These are phyloP conservation scores for Pogonophryne albipinna DNA, from an alignment of 2,797 vertebrate species.

Conservation along the genomic window DNA sequence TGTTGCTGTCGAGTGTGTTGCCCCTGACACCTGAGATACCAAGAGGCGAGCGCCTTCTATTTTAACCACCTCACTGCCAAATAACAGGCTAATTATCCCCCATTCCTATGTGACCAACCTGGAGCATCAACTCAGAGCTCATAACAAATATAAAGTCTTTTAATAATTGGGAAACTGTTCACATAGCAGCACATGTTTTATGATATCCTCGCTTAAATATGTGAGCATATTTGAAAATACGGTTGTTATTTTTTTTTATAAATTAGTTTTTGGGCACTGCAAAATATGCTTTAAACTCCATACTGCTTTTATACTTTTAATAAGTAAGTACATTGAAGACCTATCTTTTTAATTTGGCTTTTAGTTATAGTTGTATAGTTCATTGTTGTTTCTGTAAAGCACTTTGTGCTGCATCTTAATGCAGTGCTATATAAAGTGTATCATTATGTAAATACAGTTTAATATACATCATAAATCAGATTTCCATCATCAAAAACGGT, in stretches of 20 bases:
- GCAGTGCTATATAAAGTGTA: too few relatives aligned
- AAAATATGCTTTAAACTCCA: too few relatives aligned
- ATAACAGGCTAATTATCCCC: constrained; percentile 25
- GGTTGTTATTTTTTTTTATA: too few relatives aligned
- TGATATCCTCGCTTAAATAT: too few relatives aligned
- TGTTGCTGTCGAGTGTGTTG: constrained; percentile 72
- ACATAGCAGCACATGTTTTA: background rate
- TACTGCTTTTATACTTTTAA: too few relatives aligned
- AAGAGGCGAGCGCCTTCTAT: constrained; percentile 39
- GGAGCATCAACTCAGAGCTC: background rate
- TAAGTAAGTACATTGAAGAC: too few relatives aligned
- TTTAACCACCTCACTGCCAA: constrained; percentile 75
- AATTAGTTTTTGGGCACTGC: too few relatives aligned
- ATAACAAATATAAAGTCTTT: background rate
- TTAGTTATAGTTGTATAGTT: too few relatives aligned
- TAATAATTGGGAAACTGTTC: background rate
- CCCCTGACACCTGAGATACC: constrained; percentile 75
- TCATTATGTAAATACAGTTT: background rate
- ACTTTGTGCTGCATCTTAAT: too few relatives aligned
- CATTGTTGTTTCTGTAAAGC: too few relatives aligned
- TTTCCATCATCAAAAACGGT: background rate
- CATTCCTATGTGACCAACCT: background rate
- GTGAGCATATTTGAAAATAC: too few relatives aligned
- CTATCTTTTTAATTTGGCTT: too few relatives aligned
- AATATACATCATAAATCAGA: background rate